Evolutionary conservation across 2,888 invertebrate species (phyloP).

Genomic region (Metalampra italica): DNA sequence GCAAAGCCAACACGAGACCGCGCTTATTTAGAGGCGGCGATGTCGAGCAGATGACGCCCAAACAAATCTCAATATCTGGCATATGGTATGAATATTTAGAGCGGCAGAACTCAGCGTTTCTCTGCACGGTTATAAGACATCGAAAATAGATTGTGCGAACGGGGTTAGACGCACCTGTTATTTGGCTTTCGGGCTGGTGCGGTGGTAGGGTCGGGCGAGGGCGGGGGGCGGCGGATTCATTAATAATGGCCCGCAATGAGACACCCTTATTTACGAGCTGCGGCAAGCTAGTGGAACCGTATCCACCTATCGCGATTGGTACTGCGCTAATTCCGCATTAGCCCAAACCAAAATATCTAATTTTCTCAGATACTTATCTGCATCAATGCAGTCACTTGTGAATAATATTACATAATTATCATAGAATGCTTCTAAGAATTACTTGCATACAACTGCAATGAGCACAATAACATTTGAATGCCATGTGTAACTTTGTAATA

Average conservation of each 20-base stretch:
- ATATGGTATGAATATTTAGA: conserved; percentile 77
- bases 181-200: conserved; percentile 66
- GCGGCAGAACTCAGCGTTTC: conserved; percentile 68
- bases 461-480: not conserved
- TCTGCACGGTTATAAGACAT: conserved; percentile 74
- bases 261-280: conserved; percentile 75
- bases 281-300: conserved; percentile 58
- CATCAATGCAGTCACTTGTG: not conserved
- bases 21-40: conserved; percentile 65
- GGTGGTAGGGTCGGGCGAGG: conserved; percentile 47
- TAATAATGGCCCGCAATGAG: conserved; percentile 76
- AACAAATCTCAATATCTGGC: conserved; percentile 76
- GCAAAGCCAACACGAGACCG: conserved; percentile 60
- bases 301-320: conserved; percentile 31
- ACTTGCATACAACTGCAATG: not conserved
- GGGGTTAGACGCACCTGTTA: conserved; percentile 79
- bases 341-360: not conserved
- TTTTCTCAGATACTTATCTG: not conserved
- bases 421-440: no score
- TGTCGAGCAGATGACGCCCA: conserved; percentile 73
- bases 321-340: conserved; percentile 26
- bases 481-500: no score
- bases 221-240: conserved; percentile 66
- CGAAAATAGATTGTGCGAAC: conserved; percentile 78
- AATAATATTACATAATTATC: not conserved